Conservation (phyloP, 92 coral and sea anemone genomes). For the Zoanthus gigantus region DNA sequence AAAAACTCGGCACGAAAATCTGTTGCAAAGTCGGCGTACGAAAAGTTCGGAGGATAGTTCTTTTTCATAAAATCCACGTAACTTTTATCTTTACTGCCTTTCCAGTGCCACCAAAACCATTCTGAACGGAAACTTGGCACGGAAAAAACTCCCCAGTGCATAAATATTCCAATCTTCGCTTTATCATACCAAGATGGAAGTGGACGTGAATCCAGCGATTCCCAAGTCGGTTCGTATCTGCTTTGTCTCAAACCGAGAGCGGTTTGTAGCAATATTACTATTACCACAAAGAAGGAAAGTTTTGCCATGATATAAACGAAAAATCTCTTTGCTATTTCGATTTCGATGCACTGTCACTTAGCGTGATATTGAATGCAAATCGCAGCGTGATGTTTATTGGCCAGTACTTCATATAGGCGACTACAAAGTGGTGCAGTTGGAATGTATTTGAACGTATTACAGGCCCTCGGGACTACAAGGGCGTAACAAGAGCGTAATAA, state of each 20-base stretch:
- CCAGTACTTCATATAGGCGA: not conserved
- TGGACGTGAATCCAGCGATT: slow-evolving; percentile 60
- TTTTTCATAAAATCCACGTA: slow-evolving; percentile 54
- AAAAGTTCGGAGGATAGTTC: slow-evolving; percentile 61
- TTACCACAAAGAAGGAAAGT: not conserved
- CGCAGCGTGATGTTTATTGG: not conserved
- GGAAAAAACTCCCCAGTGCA: slow-evolving; percentile 69
- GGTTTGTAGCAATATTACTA: not conserved
- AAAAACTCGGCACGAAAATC: slow-evolving; percentile 60
- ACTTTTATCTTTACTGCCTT: slow-evolving; percentile 23
- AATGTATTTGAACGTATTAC: too few species aligned
- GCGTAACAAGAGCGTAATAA: too few species aligned
- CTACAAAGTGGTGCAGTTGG: not conserved
- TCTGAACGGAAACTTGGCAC: slow-evolving; percentile 56
- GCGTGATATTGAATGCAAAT: not conserved
- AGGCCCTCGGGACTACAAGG: too few species aligned
- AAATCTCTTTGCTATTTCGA: not conserved
- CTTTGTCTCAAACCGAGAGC: not conserved
- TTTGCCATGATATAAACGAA: not conserved
- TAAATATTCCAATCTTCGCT: slow-evolving; percentile 63
- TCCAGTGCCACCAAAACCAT: slow-evolving; percentile 70
- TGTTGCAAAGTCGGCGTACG: slow-evolving; percentile 66
- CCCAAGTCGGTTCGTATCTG: slow-evolving; percentile 55
- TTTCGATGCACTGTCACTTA: not conserved
- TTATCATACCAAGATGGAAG: slow-evolving; percentile 65